Evolutionary conservation across 2,888 invertebrate genomes (phyloP).

Genomic region (Drosophila formosana): DNA sequence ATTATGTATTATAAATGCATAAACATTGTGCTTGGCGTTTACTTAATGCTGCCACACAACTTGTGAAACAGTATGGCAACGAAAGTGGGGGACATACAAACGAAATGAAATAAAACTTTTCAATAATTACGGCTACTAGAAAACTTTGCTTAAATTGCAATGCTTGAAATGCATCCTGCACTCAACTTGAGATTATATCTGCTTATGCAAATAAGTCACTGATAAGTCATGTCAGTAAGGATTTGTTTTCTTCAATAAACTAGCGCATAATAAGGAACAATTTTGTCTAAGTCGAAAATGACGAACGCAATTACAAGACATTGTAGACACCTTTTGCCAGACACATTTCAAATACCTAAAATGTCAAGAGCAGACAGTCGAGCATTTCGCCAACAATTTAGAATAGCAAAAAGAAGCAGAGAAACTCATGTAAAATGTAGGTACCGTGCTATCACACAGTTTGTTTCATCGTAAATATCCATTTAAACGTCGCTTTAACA

Average conservation of each 20-base stretch:
- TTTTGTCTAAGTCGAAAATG: conserved; percentile 9
- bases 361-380: conserved; percentile 8
- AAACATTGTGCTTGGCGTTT: conserved; percentile 75
- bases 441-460: background rate
- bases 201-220: conserved; percentile 8
- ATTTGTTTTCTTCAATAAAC: no score
- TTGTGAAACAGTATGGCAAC: conserved; percentile 25
- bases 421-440: background rate
- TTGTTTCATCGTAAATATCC: no score
- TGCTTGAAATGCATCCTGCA: conserved; percentile 8
- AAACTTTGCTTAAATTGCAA: conserved; percentile 31
- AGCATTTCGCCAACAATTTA: background rate
- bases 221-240: background rate
- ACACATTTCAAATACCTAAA: conserved; percentile 13
- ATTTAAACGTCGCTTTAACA: no score
- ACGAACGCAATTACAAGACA: conserved; percentile 4
- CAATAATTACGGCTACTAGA: conserved; percentile 55
- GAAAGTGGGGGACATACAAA: background rate
- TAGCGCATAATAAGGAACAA: background rate
- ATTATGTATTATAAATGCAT: conserved; percentile 79
- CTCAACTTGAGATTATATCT: conserved; percentile 5
- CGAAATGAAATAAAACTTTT: conserved; percentile 43
- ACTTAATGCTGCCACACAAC: conserved; percentile 74
- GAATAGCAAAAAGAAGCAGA: background rate
- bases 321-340: background rate